phyloP scores from a whole-genome alignment of 2,888 invertebrate genomes.

The Oxyscelio sp. region DNA sequence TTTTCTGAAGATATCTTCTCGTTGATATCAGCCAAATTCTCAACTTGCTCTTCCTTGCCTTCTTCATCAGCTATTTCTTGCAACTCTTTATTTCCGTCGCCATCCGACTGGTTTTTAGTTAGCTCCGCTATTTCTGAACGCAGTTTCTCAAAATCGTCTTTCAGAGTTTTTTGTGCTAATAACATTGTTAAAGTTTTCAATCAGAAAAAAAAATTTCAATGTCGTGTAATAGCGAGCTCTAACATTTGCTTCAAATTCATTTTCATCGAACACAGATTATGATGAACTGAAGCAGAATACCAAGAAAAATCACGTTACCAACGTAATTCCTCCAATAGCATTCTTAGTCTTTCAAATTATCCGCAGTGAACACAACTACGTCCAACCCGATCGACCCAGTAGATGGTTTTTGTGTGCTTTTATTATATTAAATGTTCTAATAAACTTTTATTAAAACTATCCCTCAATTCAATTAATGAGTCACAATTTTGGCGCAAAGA shows the following conservation, averaged over 20 bases:
- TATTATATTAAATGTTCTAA: background rate
- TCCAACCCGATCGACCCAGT: conserved; percentile 19
- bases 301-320: conserved; percentile 19
- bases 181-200: too few species aligned
- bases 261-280: conserved; percentile 21
- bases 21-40: too few species aligned
- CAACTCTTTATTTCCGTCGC: too few species aligned
- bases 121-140: too few species aligned
- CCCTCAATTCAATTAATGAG: background rate
- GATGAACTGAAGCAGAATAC: conserved; percentile 8
- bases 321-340: background rate
- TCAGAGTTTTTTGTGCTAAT: too few species aligned
- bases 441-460: background rate
- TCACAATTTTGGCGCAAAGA: background rate
- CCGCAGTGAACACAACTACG: conserved; percentile 35
- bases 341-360: conserved; percentile 5
- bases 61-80: too few species aligned
- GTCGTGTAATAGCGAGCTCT: background rate
- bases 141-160: too few species aligned
- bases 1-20: too few species aligned
- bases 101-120: too few species aligned
- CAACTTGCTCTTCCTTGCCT: too few species aligned
- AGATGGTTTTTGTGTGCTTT: background rate
- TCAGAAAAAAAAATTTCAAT: too few species aligned
- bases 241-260: conserved; percentile 2